phyloP scores from a whole-genome alignment of 2,888 invertebrate species.

The Mellilla xanthometata region DNA sequence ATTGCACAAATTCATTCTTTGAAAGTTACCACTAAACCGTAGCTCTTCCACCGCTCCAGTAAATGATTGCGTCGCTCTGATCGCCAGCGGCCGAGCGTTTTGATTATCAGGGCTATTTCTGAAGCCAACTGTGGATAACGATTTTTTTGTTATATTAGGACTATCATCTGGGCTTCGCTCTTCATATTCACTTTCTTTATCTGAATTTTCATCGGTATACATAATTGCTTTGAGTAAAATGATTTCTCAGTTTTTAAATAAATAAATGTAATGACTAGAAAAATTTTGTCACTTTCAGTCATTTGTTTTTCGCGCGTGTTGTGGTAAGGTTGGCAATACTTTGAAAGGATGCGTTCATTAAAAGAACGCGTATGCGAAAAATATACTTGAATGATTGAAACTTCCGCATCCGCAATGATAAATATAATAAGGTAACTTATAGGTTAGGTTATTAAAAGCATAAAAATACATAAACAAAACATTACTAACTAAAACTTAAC shows the following conservation, averaged over 20 bases:
- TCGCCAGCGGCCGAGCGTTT: slow-evolving; percentile 59
- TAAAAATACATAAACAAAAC: too few relatives aligned
- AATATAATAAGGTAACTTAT: too few relatives aligned
- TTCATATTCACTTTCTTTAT: slow-evolving; percentile 70
- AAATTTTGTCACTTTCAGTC: slow-evolving; percentile 43
- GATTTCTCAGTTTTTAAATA: slow-evolving; percentile 26
- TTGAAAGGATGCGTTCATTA: too few relatives aligned
- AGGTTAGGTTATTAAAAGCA: too few relatives aligned
- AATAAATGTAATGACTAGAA: slow-evolving; percentile 34
- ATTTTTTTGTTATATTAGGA: slow-evolving; percentile 68
- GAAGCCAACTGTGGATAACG: slow-evolving; percentile 68
- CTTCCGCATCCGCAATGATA: too few relatives aligned
- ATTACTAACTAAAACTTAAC: too few relatives aligned
- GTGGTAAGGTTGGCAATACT: neutral
- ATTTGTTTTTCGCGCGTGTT: slow-evolving; percentile 52
- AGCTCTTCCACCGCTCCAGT: slow-evolving; percentile 71
- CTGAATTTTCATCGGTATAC: slow-evolving; percentile 71
- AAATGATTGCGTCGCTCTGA: slow-evolving; percentile 72
- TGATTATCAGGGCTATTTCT: slow-evolving; percentile 60
- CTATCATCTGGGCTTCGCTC: slow-evolving; percentile 60
- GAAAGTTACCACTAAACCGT: slow-evolving; percentile 59
- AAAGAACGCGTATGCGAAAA: too few relatives aligned
- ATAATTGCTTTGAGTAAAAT: slow-evolving; percentile 47
- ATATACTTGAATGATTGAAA: too few relatives aligned
- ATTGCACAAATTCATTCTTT: slow-evolving; percentile 61